A percentile compares a stretch with the other conserved stretches of the same genome.
These are phyloP conservation scores for Caretta caretta DNA, from an alignment of 2,113 vertebrate species.

Conservation along the genomic window DNA sequence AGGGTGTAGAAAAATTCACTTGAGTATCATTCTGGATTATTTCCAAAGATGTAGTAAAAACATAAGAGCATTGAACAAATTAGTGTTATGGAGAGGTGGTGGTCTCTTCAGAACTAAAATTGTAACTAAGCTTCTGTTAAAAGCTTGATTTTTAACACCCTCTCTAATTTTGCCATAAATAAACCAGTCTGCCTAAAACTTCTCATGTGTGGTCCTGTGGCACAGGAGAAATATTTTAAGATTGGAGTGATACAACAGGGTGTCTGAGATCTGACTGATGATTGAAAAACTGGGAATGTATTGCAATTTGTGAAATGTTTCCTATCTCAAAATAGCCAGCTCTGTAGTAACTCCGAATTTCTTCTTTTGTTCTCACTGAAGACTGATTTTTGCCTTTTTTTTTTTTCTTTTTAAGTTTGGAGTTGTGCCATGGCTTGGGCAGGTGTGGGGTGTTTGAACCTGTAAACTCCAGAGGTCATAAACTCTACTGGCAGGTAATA, in stretches of 20 bases:
- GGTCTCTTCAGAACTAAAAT: conserved; percentile 39
- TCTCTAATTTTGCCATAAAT: conserved; percentile 20
- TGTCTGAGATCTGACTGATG: conserved; percentile 21
- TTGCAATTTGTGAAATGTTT: background rate
- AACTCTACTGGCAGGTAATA: background rate
- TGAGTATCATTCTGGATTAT: background rate
- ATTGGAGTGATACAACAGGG: conserved; percentile 16
- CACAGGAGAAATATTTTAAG: conserved; percentile 17
- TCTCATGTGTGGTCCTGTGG: conserved; percentile 57
- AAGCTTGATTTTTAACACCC: conserved; percentile 27
- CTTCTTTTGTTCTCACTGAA: background rate
- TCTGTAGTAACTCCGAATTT: background rate
- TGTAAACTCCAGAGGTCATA: background rate
- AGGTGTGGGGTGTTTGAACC: background rate
- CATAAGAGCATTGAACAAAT: conserved; percentile 44
- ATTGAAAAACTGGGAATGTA: background rate
- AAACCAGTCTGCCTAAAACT: background rate
- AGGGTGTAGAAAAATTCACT: background rate
- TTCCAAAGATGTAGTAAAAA: conserved; percentile 45
- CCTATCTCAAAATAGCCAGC: accelerated
- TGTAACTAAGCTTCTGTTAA: conserved; percentile 50
- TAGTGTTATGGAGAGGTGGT: conserved; percentile 39
- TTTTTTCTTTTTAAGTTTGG: background rate
- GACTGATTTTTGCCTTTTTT: background rate
- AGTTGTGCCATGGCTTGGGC: background rate